These are phyloP conservation scores for Rhinella marina DNA, from an alignment of 2,797 vertebrate genomes.

Conservation along the genomic window DNA sequence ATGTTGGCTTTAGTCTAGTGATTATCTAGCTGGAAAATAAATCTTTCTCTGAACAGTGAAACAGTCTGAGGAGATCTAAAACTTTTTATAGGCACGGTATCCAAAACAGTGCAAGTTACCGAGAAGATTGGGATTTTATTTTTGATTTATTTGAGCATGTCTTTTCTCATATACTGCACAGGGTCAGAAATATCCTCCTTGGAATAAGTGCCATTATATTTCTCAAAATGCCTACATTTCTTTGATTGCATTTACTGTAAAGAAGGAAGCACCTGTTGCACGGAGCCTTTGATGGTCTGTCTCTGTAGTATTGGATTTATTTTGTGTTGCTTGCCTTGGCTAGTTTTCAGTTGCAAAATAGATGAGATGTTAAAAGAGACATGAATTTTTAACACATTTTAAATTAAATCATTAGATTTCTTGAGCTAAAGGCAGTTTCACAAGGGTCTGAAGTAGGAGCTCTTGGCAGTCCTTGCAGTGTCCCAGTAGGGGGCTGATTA, in stretches of 20 bases:
- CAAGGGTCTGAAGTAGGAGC: conserved; percentile 52
- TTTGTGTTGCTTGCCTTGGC: conserved; percentile 46
- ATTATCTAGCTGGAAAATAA: neutral
- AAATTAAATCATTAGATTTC: conserved; percentile 62
- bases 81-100: neutral
- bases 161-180: neutral
- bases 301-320: conserved; percentile 11
- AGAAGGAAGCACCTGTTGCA: conserved; percentile 17
- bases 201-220: neutral
- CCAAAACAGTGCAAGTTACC: neutral
- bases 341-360: conserved; percentile 45
- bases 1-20: neutral
- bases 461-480: conserved; percentile 54
- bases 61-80: neutral
- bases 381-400: conserved; percentile 62
- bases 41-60: neutral
- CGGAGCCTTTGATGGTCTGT: neutral
- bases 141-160: neutral
- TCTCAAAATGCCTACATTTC: neutral
- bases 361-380: conserved; percentile 47
- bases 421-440: conserved; percentile 55
- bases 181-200: neutral
- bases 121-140: neutral
- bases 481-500: conserved; percentile 62
- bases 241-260: neutral